Evolutionary conservation across 2,113 vertebrate species (phyloP), one percentile per base, ranked within the genome.

Genomic region (Sinocyclocheilus anshuiensis): DNA sequence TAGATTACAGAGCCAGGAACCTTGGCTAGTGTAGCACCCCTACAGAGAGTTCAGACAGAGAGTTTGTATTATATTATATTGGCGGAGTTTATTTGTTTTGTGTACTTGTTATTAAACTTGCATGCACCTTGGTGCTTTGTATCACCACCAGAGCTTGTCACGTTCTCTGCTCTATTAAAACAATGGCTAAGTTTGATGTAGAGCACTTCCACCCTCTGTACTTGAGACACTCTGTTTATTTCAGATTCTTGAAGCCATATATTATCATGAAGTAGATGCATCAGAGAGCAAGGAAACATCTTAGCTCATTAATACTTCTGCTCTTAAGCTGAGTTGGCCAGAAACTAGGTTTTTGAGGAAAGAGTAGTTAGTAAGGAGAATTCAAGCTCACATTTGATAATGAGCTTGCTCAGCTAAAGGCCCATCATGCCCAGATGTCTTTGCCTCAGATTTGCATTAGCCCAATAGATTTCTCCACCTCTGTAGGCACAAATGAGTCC

Each of bases 301-400:
- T 77, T 18, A 77, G 48, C 48, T 77, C 76, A 55, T 77, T 55
- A 77, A 77, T 77, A 55, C 4, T 77, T 77, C 48, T 77, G 76
- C 48, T 55, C 24, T 55, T 77, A 33, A 24, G 48, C 26, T 24
- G 72, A 15, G 6, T 13, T 57, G 18, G 4, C 24, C 18, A 78
- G 53, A 45, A 45, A 45, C 9, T 10, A 45, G 10, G 42, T 2
- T 45, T 45, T 45, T 45, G 10, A 80, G 33, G 22, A 61, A 80
- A 24, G 77, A 4, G 77, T 63, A 36, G 77, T 80, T 57, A 80
- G 39, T 42, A 63, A 80, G 20, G 18, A 24, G 12, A 61, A 80
- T 15, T 61, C 29, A 80, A 63, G 55, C 20, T 61, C 33, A 61
- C n/a, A 11, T 59, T 36, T 61, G 77, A 61, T 61, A 80, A 77